phyloP scores from a whole-genome alignment of 2,113 vertebrate genomes.

The Heloderma charlesbogerti region DNA sequence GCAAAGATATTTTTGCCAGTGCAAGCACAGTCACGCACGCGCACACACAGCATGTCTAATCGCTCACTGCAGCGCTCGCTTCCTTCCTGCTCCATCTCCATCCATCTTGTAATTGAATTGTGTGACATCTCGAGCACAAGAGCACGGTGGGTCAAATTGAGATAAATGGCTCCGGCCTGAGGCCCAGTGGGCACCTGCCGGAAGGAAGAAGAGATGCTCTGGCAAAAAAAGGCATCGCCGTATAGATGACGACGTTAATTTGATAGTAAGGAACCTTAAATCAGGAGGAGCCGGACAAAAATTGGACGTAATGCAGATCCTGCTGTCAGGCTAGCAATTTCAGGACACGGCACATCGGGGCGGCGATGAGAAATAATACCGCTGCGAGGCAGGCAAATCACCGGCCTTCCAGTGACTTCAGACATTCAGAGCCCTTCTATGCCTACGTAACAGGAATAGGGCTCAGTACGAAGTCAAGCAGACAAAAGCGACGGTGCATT shows the following conservation, averaged over 20 bases:
- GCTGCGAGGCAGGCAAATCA: background rate
- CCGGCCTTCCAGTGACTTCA: background rate
- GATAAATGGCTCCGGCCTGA: constrained; percentile 4
- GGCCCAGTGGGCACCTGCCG: background rate
- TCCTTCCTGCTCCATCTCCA: background rate
- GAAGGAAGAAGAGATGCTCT: background rate
- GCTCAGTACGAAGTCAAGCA: background rate
- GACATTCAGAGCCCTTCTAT: background rate
- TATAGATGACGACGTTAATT: background rate
- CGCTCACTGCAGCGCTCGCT: background rate
- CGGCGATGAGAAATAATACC: background rate
- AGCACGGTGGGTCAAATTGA: constrained; percentile 23
- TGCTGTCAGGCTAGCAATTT: background rate
- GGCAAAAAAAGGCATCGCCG: background rate
- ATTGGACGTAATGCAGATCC: background rate
- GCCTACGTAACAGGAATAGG: background rate
- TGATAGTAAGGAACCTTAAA: background rate
- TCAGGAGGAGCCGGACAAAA: background rate
- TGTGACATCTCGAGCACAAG: background rate
- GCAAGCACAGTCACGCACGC: background rate
- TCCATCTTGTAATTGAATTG: constrained; percentile 34
- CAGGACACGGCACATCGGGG: background rate
- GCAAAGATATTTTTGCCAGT: background rate
- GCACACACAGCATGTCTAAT: background rate
- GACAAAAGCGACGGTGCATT: too few relatives aligned